phyloP scores from a whole-genome alignment of 2,888 invertebrate genomes.

The Idaea straminata region DNA sequence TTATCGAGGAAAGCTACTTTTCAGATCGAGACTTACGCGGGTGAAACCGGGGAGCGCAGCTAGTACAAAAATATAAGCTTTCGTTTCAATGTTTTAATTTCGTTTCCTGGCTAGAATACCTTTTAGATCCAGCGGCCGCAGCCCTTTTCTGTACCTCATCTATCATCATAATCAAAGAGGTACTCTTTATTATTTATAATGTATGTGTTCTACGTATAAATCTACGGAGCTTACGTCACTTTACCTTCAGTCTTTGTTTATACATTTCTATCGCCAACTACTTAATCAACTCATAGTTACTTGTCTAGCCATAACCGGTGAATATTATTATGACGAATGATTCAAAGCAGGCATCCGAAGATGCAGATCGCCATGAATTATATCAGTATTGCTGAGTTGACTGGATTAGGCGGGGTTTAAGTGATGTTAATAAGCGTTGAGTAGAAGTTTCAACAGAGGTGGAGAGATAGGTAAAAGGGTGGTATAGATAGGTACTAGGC shows the following conservation, averaged over 20 bases:
- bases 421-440: not conserved
- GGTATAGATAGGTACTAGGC: too few relatives aligned
- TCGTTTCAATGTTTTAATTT: too few relatives aligned
- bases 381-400: not conserved
- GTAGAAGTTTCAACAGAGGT: not conserved
- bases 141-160: too few relatives aligned
- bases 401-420: not conserved
- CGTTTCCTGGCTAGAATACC: too few relatives aligned
- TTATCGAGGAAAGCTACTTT: too few relatives aligned
- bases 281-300: not conserved
- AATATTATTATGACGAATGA: conserved; percentile 2
- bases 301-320: conserved; percentile 6
- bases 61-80: too few relatives aligned
- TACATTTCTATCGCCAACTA: not conserved
- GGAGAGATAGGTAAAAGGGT: too few relatives aligned
- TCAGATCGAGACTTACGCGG: too few relatives aligned
- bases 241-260: not conserved
- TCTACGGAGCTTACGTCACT: not conserved
- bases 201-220: not conserved
- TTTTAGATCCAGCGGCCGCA: too few relatives aligned
- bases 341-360: not conserved
- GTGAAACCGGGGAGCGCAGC: too few relatives aligned
- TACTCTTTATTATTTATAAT: not conserved
- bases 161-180: not conserved
- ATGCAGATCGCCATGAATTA: not conserved